Evolutionary conservation across 2,113 vertebrate species (phyloP).

Genomic region (Candoia aspera): DNA sequence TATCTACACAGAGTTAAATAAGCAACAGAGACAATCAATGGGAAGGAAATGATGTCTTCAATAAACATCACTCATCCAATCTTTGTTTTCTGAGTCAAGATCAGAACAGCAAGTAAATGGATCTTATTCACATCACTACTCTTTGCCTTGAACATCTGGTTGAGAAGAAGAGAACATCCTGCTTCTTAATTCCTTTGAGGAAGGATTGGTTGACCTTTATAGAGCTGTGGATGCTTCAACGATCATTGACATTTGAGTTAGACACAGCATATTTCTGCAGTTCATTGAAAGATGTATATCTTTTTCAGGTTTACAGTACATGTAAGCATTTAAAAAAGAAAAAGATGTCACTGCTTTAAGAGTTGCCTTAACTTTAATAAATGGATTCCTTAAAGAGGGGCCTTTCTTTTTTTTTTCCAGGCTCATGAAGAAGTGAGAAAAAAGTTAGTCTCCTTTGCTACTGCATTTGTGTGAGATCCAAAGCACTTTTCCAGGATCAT

Average conservation of each 20-base stretch:
- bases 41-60: not conserved
- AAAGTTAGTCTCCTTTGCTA: too few species aligned
- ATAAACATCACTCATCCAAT: not conserved
- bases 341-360: too few species aligned
- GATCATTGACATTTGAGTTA: not conserved
- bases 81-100: not conserved
- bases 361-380: too few species aligned
- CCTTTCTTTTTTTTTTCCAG: too few species aligned
- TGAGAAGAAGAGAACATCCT: not conserved
- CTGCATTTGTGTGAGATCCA: too few species aligned
- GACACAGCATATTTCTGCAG: not conserved
- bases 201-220: not conserved
- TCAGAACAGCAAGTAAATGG: not conserved
- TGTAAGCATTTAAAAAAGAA: too few species aligned
- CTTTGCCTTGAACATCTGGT: not conserved
- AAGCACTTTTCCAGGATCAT: too few species aligned
- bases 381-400: too few species aligned
- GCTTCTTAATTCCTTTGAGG: not conserved
- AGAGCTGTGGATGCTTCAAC: not conserved
- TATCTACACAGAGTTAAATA: not conserved
- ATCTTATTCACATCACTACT: not conserved
- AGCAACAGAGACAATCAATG: not conserved
- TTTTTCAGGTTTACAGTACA: too few species aligned
- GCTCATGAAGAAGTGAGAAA: too few species aligned
- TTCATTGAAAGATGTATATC: too few species aligned